Evolutionary conservation across 2,888 invertebrate genomes (phyloP), one percentile per base, ranked within the genome.

Genomic region (Bugulina stolonifera): DNA sequence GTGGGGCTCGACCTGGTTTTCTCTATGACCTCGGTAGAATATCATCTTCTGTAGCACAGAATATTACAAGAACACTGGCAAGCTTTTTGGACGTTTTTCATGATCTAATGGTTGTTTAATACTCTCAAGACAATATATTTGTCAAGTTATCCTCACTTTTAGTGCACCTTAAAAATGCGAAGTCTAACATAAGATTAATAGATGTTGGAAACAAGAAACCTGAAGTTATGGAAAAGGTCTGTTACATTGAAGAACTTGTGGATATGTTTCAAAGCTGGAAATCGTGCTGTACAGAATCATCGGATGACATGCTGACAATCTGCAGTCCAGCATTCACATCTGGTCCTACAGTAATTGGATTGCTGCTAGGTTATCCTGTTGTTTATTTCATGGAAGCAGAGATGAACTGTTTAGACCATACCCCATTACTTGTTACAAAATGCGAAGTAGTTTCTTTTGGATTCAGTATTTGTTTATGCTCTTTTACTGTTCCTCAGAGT

Each of bases 71-170:
- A 27, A 32, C 2, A 2, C 32, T 64, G 32, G 27, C 29, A 25
- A 64, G n/a, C 1, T 29, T 14, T 32, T 14, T 64, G 22, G 64
- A 27, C 10, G 34, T 10, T 64, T 34, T 64, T 14, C 2, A 34
- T 2, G 34, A 64, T 64, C 3, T 64, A 29, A 14, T 64, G 2
- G 32, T 64, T 29, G 10, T 64, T 14, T 27, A 64, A 64, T 64
- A 29, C 34, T 27, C 64, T 3, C 64, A 64, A 32, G 64, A 64
- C 32, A 64, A 29, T 32, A 32, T 64, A 64, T 64, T 64, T 64
- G 27, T 32, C 5, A 64, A 64, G 32, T 14, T 64, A 5, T 22
- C 22, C 5, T 32, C 27, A 34, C 27, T 64, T 22, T 14, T 64
- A 64, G 5, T 10, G 10, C 64, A 64, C 32, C 34, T 64, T 3